These are phyloP conservation scores for Gambusia holbrooki DNA, from an alignment of 2,113 vertebrate species.

Conservation along the genomic window DNA sequence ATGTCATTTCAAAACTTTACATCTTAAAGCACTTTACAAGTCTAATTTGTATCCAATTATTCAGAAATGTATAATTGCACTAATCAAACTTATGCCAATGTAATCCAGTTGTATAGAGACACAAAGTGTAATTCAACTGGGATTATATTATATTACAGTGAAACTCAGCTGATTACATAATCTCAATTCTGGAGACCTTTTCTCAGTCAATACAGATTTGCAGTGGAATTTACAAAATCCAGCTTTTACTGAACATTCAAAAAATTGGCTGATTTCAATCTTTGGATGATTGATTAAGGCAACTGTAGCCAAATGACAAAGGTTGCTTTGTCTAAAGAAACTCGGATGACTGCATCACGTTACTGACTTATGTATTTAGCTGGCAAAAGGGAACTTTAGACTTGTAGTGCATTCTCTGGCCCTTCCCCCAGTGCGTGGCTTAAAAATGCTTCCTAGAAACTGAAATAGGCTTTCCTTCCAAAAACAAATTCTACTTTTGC, in stretches of 20 bases:
- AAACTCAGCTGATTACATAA: not conserved
- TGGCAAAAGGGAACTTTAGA: slow-evolving; percentile 37
- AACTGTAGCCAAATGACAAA: not conserved
- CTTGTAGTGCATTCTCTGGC: slow-evolving; percentile 55
- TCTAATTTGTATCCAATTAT: not conserved
- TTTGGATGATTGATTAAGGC: not conserved
- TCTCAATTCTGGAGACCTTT: not conserved
- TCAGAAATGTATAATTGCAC: too few species aligned
- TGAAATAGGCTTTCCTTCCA: slow-evolving; percentile 50
- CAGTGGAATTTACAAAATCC: not conserved
- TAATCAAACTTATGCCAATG: too few species aligned
- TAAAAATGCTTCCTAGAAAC: slow-evolving; percentile 77
- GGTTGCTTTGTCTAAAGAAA: not conserved
- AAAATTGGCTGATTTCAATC: not conserved
- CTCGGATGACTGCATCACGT: not conserved
- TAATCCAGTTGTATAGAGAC: too few species aligned
- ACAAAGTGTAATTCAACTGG: not conserved
- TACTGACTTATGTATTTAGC: not conserved
- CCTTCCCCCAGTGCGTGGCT: slow-evolving; percentile 65
- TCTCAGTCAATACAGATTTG: not conserved
- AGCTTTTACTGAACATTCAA: not conserved
- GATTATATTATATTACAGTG: not conserved
- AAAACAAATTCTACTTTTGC: slow-evolving; percentile 29
- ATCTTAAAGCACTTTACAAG: not conserved
- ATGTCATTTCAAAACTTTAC: not conserved